Base-by-base conservation (phyloP, 2,888 invertebrate genomes). In the Argyresthia goedartella region DNA sequence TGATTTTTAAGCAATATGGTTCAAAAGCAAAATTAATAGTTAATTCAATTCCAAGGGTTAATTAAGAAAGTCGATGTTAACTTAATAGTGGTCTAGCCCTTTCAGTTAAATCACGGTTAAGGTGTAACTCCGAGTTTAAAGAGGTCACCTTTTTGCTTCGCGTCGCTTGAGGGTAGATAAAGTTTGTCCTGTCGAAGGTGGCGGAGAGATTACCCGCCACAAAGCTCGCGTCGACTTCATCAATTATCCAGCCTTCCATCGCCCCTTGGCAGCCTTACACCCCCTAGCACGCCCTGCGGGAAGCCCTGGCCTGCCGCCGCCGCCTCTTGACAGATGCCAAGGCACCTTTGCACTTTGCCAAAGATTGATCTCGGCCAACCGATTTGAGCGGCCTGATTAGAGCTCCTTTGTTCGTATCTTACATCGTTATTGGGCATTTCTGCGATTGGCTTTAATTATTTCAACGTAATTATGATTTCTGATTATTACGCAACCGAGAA, bases 141-240 rank as follows among this genome's bases (percentile, higher is more conserved):
- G 59, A 59, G 58, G 56, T 64, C 64, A 67, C 67, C 63, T 64
- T 59, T 55, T 58, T 57, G 54, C 57, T 25, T 25, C 25, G 25
- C 25, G 25, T 25, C 25, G 25, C 58, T 50, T 44, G 44, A 8
- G 25, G 61, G 58, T 61, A 65, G 67, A 73, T 73, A 69, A 73
- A 72, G 70, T 73, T 70, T 63, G 64, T 64, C 63, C 66, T 64
- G 68, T 66, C 69, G 65, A 68, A 68, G 68, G 67, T 69, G 64
- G 64, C 59, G 61, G 60, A 59, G 63, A 73, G 73, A 74, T 76
- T 76, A 76, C 66, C 66, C 67, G 66, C 59, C 60, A 60, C 63
- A 64, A 62, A 64, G 65, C 69, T 69, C 74, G 73, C 74, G 73
- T 71, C 66, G 71, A 69, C 68, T 76, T 73, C 80, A 80, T 80